Evolutionary conservation across 2,113 vertebrate species (phyloP), one percentile per base, ranked within the genome.

Genomic region (Proterorhinus semilunaris): DNA sequence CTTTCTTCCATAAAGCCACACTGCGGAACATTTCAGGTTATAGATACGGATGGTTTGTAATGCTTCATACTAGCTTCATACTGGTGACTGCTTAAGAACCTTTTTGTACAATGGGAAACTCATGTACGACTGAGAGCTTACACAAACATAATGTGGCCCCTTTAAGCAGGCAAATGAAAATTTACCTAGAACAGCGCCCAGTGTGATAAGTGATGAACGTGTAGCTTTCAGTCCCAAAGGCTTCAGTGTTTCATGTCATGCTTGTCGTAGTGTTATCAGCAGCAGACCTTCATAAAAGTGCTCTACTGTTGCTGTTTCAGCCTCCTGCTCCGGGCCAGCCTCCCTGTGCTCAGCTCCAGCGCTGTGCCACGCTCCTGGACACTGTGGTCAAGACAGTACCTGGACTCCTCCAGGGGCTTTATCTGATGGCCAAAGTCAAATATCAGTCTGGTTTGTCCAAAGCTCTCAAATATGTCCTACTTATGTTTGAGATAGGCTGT

Each of bases 401-500:
- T 47, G 96, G 96, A 82, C 94, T 99, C 74, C 88, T 94, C 13
- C 94, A 96, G 84, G 96, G 94, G 10, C 74, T 95, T 51, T 98
- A 95, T 74, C 83, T 98, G 58, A 87, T 93, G 69, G 95, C 96
- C 74, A 98, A 95, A 94, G 95, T 98, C 82, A 94, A 95, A 75
- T 99, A 96, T 79, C 92, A 94, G 78, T 94, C 95, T 90, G 97
- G 98, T 99, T 90, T 84, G 87, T 4, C 4, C 8, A 15, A 16
- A 36, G 27, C 27, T 36, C 27, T 36, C 27, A 36, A 36, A 36
- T 36, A 36, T 36, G 2, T 36, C 27, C 3, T 27, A 27, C 27
- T 27, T 27, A 27, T 27, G 27, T 27, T 27, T 27, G 27, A 27
- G 27, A 27, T 27, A 27, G 27, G 27, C 27, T 36, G 27, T 36